A percentile compares a stretch with the other conserved stretches of the same genome.
Evolutionary conservation across 2,888 invertebrate species (phyloP).

Genomic region (Himalopsyche japonica): DNA sequence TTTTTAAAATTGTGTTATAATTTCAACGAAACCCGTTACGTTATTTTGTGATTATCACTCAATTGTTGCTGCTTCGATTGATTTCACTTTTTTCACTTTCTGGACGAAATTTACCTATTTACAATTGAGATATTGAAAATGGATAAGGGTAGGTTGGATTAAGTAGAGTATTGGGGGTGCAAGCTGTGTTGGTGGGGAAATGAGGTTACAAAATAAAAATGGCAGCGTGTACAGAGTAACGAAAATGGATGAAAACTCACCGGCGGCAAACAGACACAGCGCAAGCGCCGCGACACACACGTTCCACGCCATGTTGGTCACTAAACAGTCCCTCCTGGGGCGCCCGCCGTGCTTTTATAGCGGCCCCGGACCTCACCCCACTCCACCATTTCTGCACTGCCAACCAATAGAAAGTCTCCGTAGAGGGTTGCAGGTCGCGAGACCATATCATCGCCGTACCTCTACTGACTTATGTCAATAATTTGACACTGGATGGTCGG

Average conservation of each 20-base stretch:
- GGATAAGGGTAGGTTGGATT: neutral
- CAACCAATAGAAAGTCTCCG: conserved; percentile 14
- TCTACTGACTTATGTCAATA: neutral
- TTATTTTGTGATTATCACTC: neutral
- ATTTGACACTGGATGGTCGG: neutral
- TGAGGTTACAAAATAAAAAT: conserved; percentile 20
- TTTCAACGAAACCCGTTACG: neutral
- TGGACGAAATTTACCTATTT: neutral
- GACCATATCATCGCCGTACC: neutral
- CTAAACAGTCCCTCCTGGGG: conserved; percentile 62
- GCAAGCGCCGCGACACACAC: conserved; percentile 62
- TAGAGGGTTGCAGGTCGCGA: conserved; percentile 19
- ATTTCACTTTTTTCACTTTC: neutral
- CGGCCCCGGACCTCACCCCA: conserved; percentile 60
- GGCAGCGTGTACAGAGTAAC: conserved; percentile 18
- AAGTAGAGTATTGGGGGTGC: neutral
- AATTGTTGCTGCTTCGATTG: neutral
- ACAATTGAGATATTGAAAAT: neutral
- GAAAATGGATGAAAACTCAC: conserved; percentile 51
- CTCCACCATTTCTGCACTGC: conserved; percentile 47
- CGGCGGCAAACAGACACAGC: conserved; percentile 61
- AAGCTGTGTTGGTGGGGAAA: neutral
- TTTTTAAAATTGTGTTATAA: neutral
- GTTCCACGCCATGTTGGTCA: conserved; percentile 64
- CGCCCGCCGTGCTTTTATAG: conserved; percentile 59